Conservation (phyloP, 2,888 invertebrate species). For the Clostera curtula region DNA sequence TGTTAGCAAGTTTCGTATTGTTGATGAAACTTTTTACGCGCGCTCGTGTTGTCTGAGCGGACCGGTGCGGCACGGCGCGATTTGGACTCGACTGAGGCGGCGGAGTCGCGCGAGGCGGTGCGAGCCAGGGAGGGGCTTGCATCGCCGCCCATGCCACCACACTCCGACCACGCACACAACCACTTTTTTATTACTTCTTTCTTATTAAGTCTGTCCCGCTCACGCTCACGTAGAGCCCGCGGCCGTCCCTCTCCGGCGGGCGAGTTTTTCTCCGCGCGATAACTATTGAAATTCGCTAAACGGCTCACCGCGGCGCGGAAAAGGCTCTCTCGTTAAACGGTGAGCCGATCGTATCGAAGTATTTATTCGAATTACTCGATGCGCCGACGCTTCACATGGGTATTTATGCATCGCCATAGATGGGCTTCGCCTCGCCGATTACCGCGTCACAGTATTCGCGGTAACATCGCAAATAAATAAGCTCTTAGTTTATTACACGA, state of each 20-base stretch:
- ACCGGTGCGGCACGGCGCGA: slow-evolving; percentile 62
- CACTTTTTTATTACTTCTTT: slow-evolving; percentile 74
- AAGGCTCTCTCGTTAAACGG: slow-evolving; percentile 72
- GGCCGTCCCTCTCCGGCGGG: slow-evolving; percentile 49
- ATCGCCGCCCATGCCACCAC: slow-evolving; percentile 70
- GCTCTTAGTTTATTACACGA: slow-evolving; percentile 35
- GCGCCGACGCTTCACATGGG: slow-evolving; percentile 51
- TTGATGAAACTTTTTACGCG: slow-evolving; percentile 69
- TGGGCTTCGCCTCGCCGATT: slow-evolving; percentile 33
- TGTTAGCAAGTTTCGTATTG: slow-evolving; percentile 53
- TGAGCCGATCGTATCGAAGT: slow-evolving; percentile 67
- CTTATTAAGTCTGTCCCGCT: slow-evolving; percentile 62
- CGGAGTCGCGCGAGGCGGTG: slow-evolving; percentile 50
- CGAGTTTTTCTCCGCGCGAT: slow-evolving; percentile 72
- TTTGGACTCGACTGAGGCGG: slow-evolving; percentile 66
- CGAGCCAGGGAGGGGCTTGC: slow-evolving; percentile 69
- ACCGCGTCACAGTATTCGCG: slow-evolving; percentile 37
- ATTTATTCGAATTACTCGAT: slow-evolving; percentile 63
- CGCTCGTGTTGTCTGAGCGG: slow-evolving; percentile 40
- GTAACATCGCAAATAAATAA: slow-evolving; percentile 44
- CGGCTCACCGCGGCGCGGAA: slow-evolving; percentile 71
- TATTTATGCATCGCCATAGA: slow-evolving; percentile 51
- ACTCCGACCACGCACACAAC: slow-evolving; percentile 69
- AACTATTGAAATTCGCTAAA: slow-evolving; percentile 76
- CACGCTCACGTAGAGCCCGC: slow-evolving; percentile 39